Base-by-base conservation (phyloP, 2,888 invertebrate species). In the Rutpela maculata region DNA sequence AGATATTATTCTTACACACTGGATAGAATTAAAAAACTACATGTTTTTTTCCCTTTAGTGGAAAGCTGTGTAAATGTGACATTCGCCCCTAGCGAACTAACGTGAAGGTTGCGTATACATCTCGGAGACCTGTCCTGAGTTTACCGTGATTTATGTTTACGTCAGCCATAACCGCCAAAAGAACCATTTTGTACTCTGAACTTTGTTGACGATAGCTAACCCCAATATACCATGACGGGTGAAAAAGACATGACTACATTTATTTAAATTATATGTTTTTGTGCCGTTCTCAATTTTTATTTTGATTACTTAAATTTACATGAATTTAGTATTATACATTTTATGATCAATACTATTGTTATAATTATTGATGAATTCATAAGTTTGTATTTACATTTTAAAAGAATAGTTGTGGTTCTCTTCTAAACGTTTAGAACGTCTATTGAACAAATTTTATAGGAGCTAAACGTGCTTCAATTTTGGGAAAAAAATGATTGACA, bases 41-140 rank as follows among this genome's bases (percentile, higher is more conserved):
- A 15, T 50, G 4, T 50, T n/a, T 50, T n/a, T 26, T n/a, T 50
- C n/a, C 50, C 15, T 6, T n/a, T 50, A 50, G 5, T n/a, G 50
- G 15, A 4, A 50, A 12, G 43, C 15, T 12, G 12, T 43, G 43
- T 43, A 43, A 43, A 43, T 43, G 43, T n/a, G 50, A 50, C 50
- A n/a, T 50, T 50, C 50, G n/a, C 50, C 50, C 50, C 50, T n/a
- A 50, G 50, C n/a, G n/a, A 50, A 50, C 50, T 50, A 50, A 50
- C 0, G 50, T 50, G n/a, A 50, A 50, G 50, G 50, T 50, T 50
- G n/a, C 4, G 50, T 50, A 50, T 50, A 43, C 43, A 50, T 50
- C 15, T 50, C 50, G 50, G 50, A 50, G 50, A 50, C 50, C 15
- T 50, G 50, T 50, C 50, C 50, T n/a, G 12, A 50, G 50, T 50